These are phyloP conservation scores for Crepidodera aurea DNA, from an alignment of 2,888 invertebrate species.

Conservation along the genomic window DNA sequence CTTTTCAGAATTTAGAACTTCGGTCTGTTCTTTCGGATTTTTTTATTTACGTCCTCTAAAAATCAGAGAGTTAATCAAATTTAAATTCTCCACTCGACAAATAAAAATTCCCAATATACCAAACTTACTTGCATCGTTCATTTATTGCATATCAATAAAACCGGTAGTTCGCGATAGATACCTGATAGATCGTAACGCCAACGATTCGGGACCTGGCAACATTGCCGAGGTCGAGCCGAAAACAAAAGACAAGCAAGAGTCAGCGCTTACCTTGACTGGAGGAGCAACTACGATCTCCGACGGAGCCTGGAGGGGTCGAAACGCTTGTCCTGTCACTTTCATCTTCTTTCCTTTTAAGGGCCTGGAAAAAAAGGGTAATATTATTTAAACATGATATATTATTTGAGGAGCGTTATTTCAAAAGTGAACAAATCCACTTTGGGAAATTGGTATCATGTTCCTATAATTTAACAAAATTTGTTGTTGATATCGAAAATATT, in stretches of 20 bases:
- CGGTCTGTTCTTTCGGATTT: too few relatives aligned
- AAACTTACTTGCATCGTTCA: not conserved
- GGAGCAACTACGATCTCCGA: constrained; percentile 57
- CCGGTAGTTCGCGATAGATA: not conserved
- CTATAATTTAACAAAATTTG: too few relatives aligned
- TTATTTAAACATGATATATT: too few relatives aligned
- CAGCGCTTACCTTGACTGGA: constrained; percentile 60
- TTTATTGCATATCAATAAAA: constrained; percentile 1
- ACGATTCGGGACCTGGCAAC: constrained; percentile 1
- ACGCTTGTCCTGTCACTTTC: constrained; percentile 58
- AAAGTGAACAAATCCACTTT: too few relatives aligned
- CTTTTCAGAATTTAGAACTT: too few relatives aligned
- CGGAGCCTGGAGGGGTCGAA: constrained; percentile 63
- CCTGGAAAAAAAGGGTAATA: constrained; percentile 59
- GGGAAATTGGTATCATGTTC: too few relatives aligned
- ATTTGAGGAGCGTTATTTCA: too few relatives aligned
- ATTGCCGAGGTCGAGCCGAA: not conserved
- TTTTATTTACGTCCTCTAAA: too few relatives aligned
- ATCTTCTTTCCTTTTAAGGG: constrained; percentile 62
- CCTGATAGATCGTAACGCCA: not conserved
- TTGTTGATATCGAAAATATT: too few relatives aligned
- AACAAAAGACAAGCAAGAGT: constrained; percentile 8
- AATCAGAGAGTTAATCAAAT: not conserved
- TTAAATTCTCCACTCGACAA: not conserved
- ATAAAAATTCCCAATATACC: not conserved